Evolutionary conservation across 2,888 invertebrate species (phyloP), one percentile per base, ranked within the genome.

Genomic region (Lottia scabra): DNA sequence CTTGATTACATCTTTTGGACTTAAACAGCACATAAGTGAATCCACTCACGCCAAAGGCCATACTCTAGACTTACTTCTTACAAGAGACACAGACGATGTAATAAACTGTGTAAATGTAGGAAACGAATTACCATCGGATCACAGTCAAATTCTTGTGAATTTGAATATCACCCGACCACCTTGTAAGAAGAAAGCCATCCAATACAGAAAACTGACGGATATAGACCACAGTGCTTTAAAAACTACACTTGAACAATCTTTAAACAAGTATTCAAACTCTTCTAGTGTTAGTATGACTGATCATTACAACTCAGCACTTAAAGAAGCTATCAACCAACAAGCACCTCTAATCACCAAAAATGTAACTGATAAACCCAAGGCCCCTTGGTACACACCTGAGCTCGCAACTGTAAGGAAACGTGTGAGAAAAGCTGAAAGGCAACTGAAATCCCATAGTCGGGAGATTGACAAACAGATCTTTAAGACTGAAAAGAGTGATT

Each of bases 321-420:
- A 19, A 19, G n/a, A 56, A 19, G 19, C 19, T 10, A 19, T 56
- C 19, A 10, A 19, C 2, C 30, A 30, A 30, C 30, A 30, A 4
- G 30, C 30, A 30, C 30, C 30, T 30, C 30, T 30, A 30, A 30
- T 30, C 30, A 30, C 30, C 30, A n/a, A 30, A 30, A 30, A 30
- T 56, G 56, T 56, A 56, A 56, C 56, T 56, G 56, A 56, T 56
- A 56, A 56, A 56, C 56, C 56, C n/a, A 56, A 56, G 56, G 56
- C 56, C 8, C 12, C 56, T 56, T 56, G 56, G 56, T 56, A 19
- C 56, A 56, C n/a, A 19, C n/a, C n/a, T 19, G 19, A 56, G n/a
- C n/a, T 56, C 19, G n/a, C 56, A 6, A 19, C n/a, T 19, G 56
- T 19, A 19, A n/a, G 19, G 56, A 56, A 56, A 56, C 6, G n/a